These are phyloP conservation scores for Chaenogobius annularis DNA, from an alignment of 2,113 vertebrate species.

Conservation along the genomic window DNA sequence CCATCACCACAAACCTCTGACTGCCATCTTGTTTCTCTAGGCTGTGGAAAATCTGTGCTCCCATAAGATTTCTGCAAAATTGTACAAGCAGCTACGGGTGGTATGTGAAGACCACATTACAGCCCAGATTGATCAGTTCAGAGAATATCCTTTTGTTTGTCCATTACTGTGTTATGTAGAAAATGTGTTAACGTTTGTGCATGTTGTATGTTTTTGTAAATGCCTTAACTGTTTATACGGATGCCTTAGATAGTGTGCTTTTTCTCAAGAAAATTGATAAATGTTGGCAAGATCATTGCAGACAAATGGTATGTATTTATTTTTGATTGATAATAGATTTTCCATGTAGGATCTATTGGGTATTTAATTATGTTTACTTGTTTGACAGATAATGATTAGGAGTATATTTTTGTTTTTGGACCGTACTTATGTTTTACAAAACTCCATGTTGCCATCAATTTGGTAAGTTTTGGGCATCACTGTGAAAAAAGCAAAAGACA, in stretches of 20 bases:
- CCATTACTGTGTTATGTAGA: not conserved
- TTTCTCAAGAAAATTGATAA: slow-evolving; percentile 99
- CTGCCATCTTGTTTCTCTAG: slow-evolving; percentile 68
- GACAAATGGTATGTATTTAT: slow-evolving; percentile 88
- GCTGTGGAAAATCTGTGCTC: slow-evolving; percentile 99
- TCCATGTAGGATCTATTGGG: not conserved
- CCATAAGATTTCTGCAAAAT: slow-evolving; percentile 97
- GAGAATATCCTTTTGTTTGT: slow-evolving; percentile 94
- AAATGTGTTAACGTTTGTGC: not conserved
- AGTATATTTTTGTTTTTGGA: slow-evolving; percentile 99
- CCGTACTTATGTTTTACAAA: slow-evolving; percentile 98
- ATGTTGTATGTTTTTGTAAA: not conserved
- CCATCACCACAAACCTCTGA: not conserved
- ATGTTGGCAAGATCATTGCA: slow-evolving; percentile 99
- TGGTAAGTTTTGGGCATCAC: slow-evolving; percentile 82
- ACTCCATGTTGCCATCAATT: slow-evolving; percentile 99
- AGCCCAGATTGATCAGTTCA: slow-evolving; percentile 97
- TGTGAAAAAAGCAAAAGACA: no score
- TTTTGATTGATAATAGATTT: not conserved
- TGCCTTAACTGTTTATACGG: slow-evolving; percentile 85
- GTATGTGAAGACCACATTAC: slow-evolving; percentile 99
- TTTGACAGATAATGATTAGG: slow-evolving; percentile 96
- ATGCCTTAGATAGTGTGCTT: slow-evolving; percentile 97
- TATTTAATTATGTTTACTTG: slow-evolving; percentile 16
- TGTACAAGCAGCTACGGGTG: slow-evolving; percentile 95